phyloP scores from a whole-genome alignment of 2,797 vertebrate genomes.

The Myotis vivesi region DNA sequence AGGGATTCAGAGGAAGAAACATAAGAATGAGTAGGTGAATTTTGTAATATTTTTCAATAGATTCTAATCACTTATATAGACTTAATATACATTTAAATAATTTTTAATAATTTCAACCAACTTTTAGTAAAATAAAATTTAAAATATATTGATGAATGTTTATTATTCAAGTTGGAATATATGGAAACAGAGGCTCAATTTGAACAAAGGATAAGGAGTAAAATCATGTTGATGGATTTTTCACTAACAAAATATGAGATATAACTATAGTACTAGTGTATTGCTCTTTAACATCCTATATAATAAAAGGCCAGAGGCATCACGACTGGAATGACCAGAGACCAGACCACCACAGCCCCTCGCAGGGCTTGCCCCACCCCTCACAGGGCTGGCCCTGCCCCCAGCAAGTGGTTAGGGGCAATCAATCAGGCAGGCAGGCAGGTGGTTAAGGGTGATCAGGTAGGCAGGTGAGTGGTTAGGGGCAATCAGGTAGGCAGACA shows the following conservation, averaged over 20 bases:
- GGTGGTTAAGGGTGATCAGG: too few relatives aligned
- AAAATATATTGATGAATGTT: background rate
- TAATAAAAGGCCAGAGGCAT: too few relatives aligned
- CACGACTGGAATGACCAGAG: too few relatives aligned
- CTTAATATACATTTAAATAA: background rate
- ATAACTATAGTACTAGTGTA: background rate
- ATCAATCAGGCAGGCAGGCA: too few relatives aligned
- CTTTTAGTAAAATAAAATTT: background rate
- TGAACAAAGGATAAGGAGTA: background rate
- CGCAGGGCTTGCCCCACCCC: too few relatives aligned
- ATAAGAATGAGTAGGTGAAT: background rate
- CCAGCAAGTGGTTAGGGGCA: too few relatives aligned
- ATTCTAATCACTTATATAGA: background rate
- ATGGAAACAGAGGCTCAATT: background rate
- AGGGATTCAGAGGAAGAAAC: background rate
- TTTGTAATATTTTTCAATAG: background rate
- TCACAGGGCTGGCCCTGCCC: too few relatives aligned
- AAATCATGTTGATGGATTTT: background rate
- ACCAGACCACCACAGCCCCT: too few relatives aligned
- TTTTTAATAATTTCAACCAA: background rate
- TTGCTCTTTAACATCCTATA: background rate
- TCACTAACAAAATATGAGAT: background rate
- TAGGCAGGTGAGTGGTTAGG: too few relatives aligned
- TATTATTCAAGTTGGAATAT: background rate
- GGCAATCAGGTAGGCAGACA: too few relatives aligned